Base-by-base conservation (phyloP, 2,113 vertebrate species). In the Picathartes gymnocephalus region DNA sequence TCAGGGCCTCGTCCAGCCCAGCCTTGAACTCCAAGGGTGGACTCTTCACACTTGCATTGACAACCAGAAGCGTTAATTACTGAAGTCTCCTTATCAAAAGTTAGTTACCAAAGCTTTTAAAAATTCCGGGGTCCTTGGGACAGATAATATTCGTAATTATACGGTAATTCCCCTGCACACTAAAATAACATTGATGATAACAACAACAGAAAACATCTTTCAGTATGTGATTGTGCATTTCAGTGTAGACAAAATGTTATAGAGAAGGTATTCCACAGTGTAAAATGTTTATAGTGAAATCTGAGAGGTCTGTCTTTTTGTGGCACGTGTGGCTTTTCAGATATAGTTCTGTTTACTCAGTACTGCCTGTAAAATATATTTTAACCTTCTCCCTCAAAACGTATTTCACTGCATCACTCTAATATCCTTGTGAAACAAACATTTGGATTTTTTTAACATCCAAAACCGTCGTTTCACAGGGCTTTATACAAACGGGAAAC, bases 401-500 rank as follows among this genome's bases (percentile, higher is more conserved):
- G 35, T 68, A 35, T 92, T 96, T 76, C 30, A 74, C 70, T 83
- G 73, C 27, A 92, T 90, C 89, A 69, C 88, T 86, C 4, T 92
- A 93, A 93, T 82, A 92, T 92, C 84, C 61, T 73, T 61, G 40
- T 64, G 86, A 90, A 94, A 87, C 78, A 94, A 97, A 94, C 85
- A 88, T 93, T 93, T 88, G 81, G 65, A 40, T 89, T 94, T 94
- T 90, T 96, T 86, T 54, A 79, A n/a, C 71, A 62, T 68, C n/a
- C 39, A 42, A 71, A 88, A 5, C 42, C 54, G 2, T 77, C 39
- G 64, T 96, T 95, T 94, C 88, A 77, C 44, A 76, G 39, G 61
- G 85, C 48, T 94, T 86, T 90, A 53, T 90, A 92, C 40, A 73
- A 97, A 95, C 51, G n/a, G 76, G 82, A 91, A 95, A 44, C 9